Base-by-base conservation (phyloP, 2,888 invertebrate species). In the Aspidapion aeneum region DNA sequence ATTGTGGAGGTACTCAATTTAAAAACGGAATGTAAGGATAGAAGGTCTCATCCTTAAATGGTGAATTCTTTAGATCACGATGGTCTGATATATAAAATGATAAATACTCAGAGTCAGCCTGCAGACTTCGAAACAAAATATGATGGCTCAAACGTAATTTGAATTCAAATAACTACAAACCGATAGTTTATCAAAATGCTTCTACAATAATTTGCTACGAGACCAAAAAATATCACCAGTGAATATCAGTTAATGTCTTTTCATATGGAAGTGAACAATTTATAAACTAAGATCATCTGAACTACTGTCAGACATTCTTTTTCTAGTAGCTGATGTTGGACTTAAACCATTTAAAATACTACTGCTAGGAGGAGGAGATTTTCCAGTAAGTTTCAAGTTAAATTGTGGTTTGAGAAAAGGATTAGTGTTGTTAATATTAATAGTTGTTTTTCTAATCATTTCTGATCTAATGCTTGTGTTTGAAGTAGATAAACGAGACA, bases 341-440 rank as follows among this genome's bases (percentile, higher is more conserved):
- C 83, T 84, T n/a, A 84, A 68, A 0, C 84, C 84, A 66, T 83
- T 84, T n/a, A 84, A 73, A 60, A 83, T 80, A 69, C 83, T 84
- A 64, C 80, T 83, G 63, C 83, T 83, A 1, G 84, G 84, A 1
- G 84, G 84, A 1, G 84, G 84, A 0, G 84, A 84, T 66, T 82
- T 80, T 1, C 80, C 78, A 67, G 80, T 79, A 66, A 80, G 79
- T 64, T 75, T 76, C 56, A 72, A 64, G 50, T 72, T 72, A 20
- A 80, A 75, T 61, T 82, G 81, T 2, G 83, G 76, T 5, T 80
- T 78, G 16, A 83, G 72, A 70, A 78, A 73, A 61, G 76, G 72
- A 72, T 73, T 71, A 55, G 76, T 72, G 35, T 35, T 35, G 72
- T 73, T 71, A 55, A 76, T 72, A 12, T 35, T 35, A 12, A 35